These are phyloP conservation scores for Homarus americanus DNA, from an alignment of 1,140 invertebrate species.

Conservation along the genomic window DNA sequence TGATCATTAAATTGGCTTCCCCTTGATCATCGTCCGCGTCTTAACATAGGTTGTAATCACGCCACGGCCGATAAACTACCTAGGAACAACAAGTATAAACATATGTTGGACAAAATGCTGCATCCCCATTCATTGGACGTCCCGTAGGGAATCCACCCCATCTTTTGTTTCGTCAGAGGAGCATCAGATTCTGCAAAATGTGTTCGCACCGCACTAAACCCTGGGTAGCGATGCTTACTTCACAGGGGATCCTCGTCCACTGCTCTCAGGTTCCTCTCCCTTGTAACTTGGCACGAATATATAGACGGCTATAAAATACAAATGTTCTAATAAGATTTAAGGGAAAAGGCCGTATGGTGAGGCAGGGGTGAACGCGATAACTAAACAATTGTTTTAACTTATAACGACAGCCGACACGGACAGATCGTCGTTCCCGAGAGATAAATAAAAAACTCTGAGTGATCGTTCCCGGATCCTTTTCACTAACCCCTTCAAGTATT, in stretches of 20 bases:
- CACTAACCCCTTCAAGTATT: background rate
- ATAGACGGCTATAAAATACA: background rate
- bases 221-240: conserved; percentile 18
- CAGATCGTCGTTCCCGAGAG: background rate
- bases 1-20: background rate
- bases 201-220: conserved; percentile 21
- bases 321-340: conserved; percentile 29
- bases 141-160: conserved; percentile 9
- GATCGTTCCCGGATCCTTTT: background rate
- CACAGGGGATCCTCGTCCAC: background rate
- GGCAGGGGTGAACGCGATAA: background rate
- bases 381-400: background rate
- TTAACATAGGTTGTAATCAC: background rate
- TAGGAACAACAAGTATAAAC: background rate
- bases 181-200: conserved; percentile 1
- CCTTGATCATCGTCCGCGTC: background rate
- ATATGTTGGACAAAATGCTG: conserved; percentile 28
- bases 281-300: conserved; percentile 6
- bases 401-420: background rate
- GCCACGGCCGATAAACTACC: background rate
- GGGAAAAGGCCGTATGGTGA: background rate
- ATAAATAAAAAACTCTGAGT: background rate
- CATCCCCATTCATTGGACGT: background rate
- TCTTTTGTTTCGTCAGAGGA: conserved; percentile 35
- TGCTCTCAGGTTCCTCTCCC: background rate